phyloP scores from a whole-genome alignment of 2,113 vertebrate genomes.

The Polypterus senegalus region DNA sequence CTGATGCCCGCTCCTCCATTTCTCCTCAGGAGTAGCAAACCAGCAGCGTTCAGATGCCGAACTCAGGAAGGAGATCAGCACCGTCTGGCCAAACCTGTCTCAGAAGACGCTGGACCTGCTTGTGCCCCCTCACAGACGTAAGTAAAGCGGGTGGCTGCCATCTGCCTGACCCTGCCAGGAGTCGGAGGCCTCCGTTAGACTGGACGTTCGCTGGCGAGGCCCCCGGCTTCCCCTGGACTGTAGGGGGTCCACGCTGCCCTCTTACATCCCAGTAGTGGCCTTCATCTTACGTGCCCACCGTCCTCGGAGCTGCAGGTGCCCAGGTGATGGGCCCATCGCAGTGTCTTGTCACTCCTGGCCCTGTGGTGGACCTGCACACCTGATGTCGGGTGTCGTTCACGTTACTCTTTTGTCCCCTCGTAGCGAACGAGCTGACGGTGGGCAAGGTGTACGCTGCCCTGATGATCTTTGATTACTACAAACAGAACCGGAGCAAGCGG shows the following conservation, averaged over 20 bases:
- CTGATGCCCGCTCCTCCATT: accelerated
- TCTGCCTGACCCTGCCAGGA: background rate
- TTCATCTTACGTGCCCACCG: background rate
- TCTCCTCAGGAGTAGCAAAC: constrained; percentile 57
- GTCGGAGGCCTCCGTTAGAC: background rate
- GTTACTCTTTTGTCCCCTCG: constrained; percentile 10
- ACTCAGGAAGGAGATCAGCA: constrained; percentile 74
- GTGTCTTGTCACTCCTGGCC: too few species aligned
- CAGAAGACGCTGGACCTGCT: constrained; percentile 84
- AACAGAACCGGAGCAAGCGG: constrained; percentile 73
- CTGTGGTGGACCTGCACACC: too few species aligned
- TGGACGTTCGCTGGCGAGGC: background rate
- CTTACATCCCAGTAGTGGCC: background rate
- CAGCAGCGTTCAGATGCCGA: constrained; percentile 79
- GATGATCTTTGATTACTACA: constrained; percentile 97
- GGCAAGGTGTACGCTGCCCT: constrained; percentile 90
- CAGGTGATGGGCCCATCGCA: too few species aligned
- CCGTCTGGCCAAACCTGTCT: constrained; percentile 85
- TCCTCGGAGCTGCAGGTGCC: background rate
- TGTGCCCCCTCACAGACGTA: constrained; percentile 88
- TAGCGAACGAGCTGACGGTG: constrained; percentile 88
- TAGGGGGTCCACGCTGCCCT: background rate
- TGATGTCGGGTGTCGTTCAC: background rate
- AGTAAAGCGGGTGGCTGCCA: constrained; percentile 26
- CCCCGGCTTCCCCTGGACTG: background rate